Evolutionary conservation across 2,113 vertebrate species (phyloP).

Genomic region (Mastomys coucha): DNA sequence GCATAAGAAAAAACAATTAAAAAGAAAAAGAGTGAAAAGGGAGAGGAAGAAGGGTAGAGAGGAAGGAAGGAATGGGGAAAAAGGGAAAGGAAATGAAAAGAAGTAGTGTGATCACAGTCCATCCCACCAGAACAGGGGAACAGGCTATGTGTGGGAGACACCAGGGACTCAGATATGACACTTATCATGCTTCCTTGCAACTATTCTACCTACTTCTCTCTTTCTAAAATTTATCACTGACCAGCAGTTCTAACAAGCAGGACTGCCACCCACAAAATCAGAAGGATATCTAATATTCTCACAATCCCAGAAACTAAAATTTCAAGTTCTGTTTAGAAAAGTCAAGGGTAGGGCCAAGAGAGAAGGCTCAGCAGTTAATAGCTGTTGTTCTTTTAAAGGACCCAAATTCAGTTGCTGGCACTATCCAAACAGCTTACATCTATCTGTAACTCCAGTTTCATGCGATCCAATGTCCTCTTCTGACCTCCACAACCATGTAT

Average conservation of each 20-base stretch:
- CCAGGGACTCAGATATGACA: neutral
- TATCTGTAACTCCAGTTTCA: neutral
- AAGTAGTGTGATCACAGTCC: neutral
- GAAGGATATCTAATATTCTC: neutral
- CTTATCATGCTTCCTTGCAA: neutral
- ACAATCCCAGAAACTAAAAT: neutral
- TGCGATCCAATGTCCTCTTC: neutral
- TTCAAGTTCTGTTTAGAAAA: slow-evolving; percentile 26
- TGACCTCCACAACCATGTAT: neutral
- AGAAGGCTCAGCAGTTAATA: neutral
- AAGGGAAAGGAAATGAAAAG: accelerated
- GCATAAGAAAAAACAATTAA: neutral
- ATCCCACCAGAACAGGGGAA: neutral
- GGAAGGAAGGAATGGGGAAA: neutral
- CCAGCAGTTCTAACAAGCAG: neutral
- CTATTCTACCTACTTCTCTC: neutral
- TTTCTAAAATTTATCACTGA: neutral
- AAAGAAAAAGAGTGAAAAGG: neutral
- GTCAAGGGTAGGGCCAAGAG: neutral
- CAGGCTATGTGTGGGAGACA: neutral
- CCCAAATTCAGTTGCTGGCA: neutral
- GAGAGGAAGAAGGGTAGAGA: neutral
- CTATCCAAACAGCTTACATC: neutral
- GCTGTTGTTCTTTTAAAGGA: neutral
- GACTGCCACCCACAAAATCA: neutral